Base-by-base conservation (phyloP, 1,140 invertebrate species). In the Oryzaephilus surinamensis region DNA sequence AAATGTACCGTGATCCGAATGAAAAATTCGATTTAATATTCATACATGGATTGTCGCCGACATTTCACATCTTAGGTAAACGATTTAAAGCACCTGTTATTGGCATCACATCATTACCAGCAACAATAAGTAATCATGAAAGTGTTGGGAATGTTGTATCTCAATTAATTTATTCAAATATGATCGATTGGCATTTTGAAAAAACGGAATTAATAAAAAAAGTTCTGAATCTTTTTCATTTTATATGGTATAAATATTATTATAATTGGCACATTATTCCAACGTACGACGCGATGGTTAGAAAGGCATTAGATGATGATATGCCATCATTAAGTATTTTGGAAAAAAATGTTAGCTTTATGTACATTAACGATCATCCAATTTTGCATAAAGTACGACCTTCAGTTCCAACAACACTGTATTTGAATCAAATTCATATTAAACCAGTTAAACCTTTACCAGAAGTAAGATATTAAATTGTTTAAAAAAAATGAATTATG, bases 281-380 rank as follows among this genome's bases (percentile, higher is more conserved):
- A 1, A 29, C 8, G 5, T 52, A 64, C 18, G 48, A 67, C 18
- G 30, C 40, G 21, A 43, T 58, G 2, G 23, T 62, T 0, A 59
- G 49, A 43, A 51, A 62, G 36, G 36, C 59, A 46, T 69, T 71
- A 46, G 68, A 63, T 6, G 30, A 53, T 3, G 44, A 60, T 33
- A 39, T 54, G 7, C 68, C 69, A 0, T 32, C 53, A 15, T 44
- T 73, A 2, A 43, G 52, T 2, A 63, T 73, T 16, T 44, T 75
- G 5, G 51, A 60, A 19, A 61, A 59, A 32, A 67, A 70, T 47
- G 55, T 68, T 0, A 65, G 66, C 26, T 51, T 78, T 53, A 26
- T 74, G n/a, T 66, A 78, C 38, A 36, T 67, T 2, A 71, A 68
- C 48, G 52, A 51, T 7, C 62, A 73, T 60, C 61, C 63, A 1